Base-by-base conservation (phyloP, 2,888 invertebrate genomes). In the Agrotis puta region DNA sequence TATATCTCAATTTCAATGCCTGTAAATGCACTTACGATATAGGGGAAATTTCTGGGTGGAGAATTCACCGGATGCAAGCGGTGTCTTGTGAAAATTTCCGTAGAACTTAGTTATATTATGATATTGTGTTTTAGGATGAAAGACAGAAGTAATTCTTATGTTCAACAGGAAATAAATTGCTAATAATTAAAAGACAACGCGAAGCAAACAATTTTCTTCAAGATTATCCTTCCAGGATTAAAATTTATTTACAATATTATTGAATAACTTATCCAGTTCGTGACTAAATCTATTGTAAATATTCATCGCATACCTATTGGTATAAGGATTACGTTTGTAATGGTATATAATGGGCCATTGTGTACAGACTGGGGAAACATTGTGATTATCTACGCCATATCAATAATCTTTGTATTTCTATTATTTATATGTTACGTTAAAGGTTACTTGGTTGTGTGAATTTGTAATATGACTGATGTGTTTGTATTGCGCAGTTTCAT, bases 331-430 rank as follows among this genome's bases (percentile, higher is more conserved):
- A 82, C 76, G 82, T 87, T 84, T 74, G 79, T 88, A 87, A 85
- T 81, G 61, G 75, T 75, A 84, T 77, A 85, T 90, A 92, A 92
- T 92, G 85, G 90, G 45, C 90, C 80, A 92, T 92, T 92, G 92
- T 92, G 84, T 85, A 70, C 81, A 18, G 89, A 87, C 88, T 78
- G 86, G 85, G 90, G 88, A 91, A 90, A 91, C 88, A 88, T 86
- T 80, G 71, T 75, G 76, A 88, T 85, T 81, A 85, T 83, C 84
- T 82, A 63, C 68, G 77, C 56, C 74, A 69, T 81, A 82, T 84
- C 78, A 70, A 78, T 68, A 71, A 83, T 87, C 77, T 84, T 79
- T 69, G 81, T 84, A 82, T 83, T 85, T 82, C n/a, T 73, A 74
- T 58, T 74, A 73, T 48, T 71, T 43, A 79, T 83, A 59, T 71